Evolutionary conservation across 1,140 invertebrate species (phyloP), one percentile per base, ranked within the genome.

Genomic region (Pollicipes pollicipes): DNA sequence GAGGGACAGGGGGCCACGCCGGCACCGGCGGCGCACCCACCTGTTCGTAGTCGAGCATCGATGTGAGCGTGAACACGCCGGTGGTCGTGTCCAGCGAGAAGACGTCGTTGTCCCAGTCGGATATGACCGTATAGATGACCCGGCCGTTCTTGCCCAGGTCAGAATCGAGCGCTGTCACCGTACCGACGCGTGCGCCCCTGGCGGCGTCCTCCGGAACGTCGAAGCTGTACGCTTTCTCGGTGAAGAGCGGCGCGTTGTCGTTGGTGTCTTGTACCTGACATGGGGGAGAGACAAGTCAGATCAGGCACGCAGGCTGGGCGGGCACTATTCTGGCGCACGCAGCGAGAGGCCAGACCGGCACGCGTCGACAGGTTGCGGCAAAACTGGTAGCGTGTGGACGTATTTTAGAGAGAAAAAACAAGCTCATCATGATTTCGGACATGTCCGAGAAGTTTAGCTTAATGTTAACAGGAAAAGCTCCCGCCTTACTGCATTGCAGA

Each of bases 71-170:
- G 77, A 97, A 91, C 24, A 91, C 85, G 45, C 93, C 92, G 21
- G 88, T 92, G 76, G 89, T 88, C 1, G 90, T 88, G 82, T 96
- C 93, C 69, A 98, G 82, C 0, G 90, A 89, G 80, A 98, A 97
- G 0, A 95, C 90, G 77, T 93, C 91, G 77, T 95, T 93, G 66
- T 90, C 91, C 89, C 94, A 97, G 76, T 97, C 93, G 68, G 89
- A 89, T 76, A 96, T 86, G 69, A 95, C 87, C 2, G 88, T 87
- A 81, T 94, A 95, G 26, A 88, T 90, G 8, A 95, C 81, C 77
- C 93, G 88, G 28, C 92, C 90, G 80, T 76, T 76, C 31, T 86
- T 83, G 8, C 90, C 93, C 70, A 87, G 83, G 78, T 97, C 93
- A 17, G 86, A 83, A 79, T 97, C 95, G 10, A 80, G 84, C 8